Base-by-base conservation (phyloP, 2,113 vertebrate species). In the Rhea pennata region DNA sequence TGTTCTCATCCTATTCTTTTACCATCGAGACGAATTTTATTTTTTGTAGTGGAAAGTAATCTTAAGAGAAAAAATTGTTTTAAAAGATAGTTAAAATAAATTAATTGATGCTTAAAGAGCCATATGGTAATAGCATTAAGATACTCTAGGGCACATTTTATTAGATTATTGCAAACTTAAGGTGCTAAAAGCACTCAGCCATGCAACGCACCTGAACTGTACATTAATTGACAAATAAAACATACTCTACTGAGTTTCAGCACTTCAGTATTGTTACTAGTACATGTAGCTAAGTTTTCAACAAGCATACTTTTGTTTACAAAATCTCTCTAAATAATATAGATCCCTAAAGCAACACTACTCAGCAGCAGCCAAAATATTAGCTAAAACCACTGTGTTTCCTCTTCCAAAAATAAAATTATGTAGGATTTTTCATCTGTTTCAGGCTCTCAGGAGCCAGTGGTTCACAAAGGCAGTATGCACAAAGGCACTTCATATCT, bases 171-270 rank as follows among this genome's bases (percentile, higher is more conserved):
- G 58, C 5, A 85, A 76, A 71, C 21, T 79, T 77, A 20, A 67
- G n/a, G 13, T 86, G 64, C 29, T 48, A 90, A 88, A 95, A 86
- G n/a, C 51, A 88, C 31, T 81, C 0, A 0, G 33, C 54, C 71
- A 71, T 72, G 50, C 23, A 74, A 66, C 7, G 19, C 26, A 93
- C 29, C 31, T 50, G 48, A 95, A 73, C 27, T 2, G 0, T 69
- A 27, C 27, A 74, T 80, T 75, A 92, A 85, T 8, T 64, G 62
- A 58, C 9, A 90, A 92, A 96, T 82, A 67, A 93, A 96, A 73
- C 48, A 84, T 36, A 73, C 10, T 64, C 66, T 39, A 22, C 7
- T 42, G 21, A 69, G 51, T 64, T 88, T 79, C 67, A 86, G n/a
- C 8, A 9, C 15, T 78, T 89, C 17, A 23, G 21, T 84, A 4